Evolutionary conservation across 2,888 invertebrate genomes (phyloP).

Genomic region (Plagodis dolabraria): DNA sequence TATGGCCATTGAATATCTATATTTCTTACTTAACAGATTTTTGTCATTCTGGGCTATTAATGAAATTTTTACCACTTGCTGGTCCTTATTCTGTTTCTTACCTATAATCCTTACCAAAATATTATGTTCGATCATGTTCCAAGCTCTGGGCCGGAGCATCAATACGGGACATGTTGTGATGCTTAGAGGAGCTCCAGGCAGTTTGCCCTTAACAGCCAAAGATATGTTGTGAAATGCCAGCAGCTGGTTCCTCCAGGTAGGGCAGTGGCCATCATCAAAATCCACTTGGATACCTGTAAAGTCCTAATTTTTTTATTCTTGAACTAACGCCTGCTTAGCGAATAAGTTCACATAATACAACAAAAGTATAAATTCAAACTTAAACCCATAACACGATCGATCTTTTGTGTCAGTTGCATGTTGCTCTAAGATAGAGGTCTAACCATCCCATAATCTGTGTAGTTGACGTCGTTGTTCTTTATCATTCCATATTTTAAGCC

Average conservation of each 20-base stretch:
- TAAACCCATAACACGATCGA: too few relatives aligned
- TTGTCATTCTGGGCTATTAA: neutral
- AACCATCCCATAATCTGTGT: too few relatives aligned
- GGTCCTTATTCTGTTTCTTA: neutral
- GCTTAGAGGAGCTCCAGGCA: conserved; percentile 77
- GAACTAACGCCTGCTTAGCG: too few relatives aligned
- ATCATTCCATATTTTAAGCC: too few relatives aligned
- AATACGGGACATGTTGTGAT: conserved; percentile 85
- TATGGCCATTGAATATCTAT: too few relatives aligned
- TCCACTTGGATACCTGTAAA: conserved; percentile 80
- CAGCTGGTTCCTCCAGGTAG: conserved; percentile 89
- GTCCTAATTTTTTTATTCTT: neutral
- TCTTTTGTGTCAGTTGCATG: too few relatives aligned
- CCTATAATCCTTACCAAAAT: conserved; percentile 69
- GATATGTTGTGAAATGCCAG: conserved; percentile 86
- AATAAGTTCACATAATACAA: too few relatives aligned
- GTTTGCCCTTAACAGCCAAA: conserved; percentile 79
- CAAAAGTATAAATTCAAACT: too few relatives aligned
- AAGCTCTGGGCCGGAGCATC: conserved; percentile 89
- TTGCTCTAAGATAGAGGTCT: too few relatives aligned
- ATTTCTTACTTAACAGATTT: neutral
- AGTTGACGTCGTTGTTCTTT: too few relatives aligned
- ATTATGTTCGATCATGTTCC: conserved; percentile 90
- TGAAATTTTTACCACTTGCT: too few relatives aligned
- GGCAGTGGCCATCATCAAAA: conserved; percentile 90